Evolutionary conservation across 2,113 vertebrate genomes (phyloP).

Genomic region (cattle (Bos taurus)): DNA sequence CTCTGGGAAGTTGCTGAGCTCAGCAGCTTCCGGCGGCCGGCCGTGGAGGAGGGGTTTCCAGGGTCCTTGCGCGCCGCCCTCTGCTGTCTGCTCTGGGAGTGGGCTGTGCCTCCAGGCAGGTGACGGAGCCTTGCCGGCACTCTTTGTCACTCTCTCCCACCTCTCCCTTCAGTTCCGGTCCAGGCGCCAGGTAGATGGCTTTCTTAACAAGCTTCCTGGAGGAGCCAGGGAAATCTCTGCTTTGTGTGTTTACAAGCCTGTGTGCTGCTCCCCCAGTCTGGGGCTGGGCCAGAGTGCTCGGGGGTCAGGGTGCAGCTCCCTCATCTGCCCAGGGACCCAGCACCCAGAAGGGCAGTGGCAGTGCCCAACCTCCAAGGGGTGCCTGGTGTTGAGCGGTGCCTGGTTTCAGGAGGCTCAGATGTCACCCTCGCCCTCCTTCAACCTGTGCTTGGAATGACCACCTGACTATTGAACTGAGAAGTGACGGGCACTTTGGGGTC

Average conservation of each 20-base stretch:
- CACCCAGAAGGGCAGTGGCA: not conserved
- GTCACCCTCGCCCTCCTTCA: not conserved
- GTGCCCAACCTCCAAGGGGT: not conserved
- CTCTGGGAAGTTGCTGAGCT: not conserved
- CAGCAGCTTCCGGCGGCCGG: not conserved
- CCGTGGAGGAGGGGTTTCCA: not conserved
- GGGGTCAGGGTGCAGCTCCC: not conserved
- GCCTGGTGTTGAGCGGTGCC: no score
- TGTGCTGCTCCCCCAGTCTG: not conserved
- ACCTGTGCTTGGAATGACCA: not conserved
- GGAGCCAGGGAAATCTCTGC: not conserved
- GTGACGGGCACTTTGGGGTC: not conserved
- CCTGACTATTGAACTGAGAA: not conserved
- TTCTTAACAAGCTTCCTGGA: not conserved
- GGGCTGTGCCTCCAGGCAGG: not conserved
- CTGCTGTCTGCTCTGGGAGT: not conserved
- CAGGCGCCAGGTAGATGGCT: not conserved
- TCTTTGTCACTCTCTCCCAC: not conserved
- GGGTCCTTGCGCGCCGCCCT: not conserved
- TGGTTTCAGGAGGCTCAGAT: not conserved
- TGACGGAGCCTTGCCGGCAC: not conserved
- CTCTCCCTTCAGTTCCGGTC: not conserved
- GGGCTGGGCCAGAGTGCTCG: not conserved
- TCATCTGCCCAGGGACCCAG: not conserved
- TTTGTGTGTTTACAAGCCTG: not conserved